Percentiles rank a stretch among this genome's conserved stretches.
Conservation (phyloP, 2,888 invertebrate genomes). For the Patella depressa region DNA sequence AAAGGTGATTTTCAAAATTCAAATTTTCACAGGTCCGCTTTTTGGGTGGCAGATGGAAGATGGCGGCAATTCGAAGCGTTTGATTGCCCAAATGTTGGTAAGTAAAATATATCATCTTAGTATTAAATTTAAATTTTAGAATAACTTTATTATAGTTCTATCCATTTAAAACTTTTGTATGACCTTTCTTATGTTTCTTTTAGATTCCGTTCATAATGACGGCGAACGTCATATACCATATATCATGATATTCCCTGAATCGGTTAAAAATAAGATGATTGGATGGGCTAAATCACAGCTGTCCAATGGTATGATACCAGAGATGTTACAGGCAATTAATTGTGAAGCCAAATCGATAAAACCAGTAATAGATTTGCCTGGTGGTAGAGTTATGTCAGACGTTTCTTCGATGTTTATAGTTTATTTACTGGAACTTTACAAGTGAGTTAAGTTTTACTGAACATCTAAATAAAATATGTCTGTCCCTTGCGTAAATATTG, state of each 20-base stretch:
- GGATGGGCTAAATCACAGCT: neutral
- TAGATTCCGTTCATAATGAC: neutral
- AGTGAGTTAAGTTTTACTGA: neutral
- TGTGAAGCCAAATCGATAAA: neutral
- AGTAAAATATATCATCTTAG: neutral
- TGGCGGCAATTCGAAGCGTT: neutral
- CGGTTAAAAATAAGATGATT: neutral
- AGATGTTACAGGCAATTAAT: neutral
- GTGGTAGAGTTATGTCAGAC: neutral
- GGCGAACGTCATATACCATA: neutral
- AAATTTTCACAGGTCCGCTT: neutral
- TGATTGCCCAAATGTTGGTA: constrained; percentile 3
- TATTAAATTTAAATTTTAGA: no score
- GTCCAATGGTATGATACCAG: neutral
- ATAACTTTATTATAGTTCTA: no score
- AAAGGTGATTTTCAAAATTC: no score
- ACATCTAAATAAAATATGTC: no score
- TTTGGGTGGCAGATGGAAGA: constrained; percentile 4
- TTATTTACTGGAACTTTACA: neutral
- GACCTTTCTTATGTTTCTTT: neutral
- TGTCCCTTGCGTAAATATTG: no score
- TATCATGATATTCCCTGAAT: neutral
- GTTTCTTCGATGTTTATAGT: neutral
- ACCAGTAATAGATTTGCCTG: neutral
- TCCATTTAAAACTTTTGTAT: no score